phyloP scores from a whole-genome alignment of 2,797 vertebrate genomes.

The Parotocinclus haroldoi region DNA sequence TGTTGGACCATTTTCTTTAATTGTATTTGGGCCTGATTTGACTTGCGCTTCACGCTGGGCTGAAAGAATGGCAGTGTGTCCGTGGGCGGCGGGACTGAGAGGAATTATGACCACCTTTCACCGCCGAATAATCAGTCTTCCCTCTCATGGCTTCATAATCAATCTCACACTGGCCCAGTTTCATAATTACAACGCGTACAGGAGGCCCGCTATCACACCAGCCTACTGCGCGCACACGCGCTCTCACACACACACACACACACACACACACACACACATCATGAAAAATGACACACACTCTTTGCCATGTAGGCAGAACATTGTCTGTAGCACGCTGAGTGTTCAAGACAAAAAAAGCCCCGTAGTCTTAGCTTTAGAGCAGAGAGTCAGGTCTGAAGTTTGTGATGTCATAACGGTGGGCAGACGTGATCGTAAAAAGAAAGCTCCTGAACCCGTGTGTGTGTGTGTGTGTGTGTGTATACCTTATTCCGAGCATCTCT shows the following conservation, averaged over 20 bases:
- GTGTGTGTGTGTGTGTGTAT: too few relatives aligned
- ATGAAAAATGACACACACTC: conserved; percentile 5
- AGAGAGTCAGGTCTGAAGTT: neutral
- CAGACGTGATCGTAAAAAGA: too few relatives aligned
- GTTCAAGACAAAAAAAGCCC: conserved; percentile 16
- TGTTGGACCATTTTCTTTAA: conserved; percentile 45
- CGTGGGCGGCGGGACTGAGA: conserved; percentile 38
- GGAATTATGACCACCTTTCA: conserved; percentile 49
- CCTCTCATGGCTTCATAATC: conserved; percentile 46
- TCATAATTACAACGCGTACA: conserved; percentile 44
- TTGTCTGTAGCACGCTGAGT: conserved; percentile 7
- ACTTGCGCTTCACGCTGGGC: conserved; percentile 48
- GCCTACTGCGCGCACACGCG: neutral
- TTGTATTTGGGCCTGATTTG: conserved; percentile 50
- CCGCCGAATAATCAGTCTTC: conserved; percentile 46
- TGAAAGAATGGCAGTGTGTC: conserved; percentile 42
- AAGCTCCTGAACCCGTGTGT: too few relatives aligned
- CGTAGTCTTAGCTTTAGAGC: conserved; percentile 23
- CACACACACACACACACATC: conserved; percentile 17
- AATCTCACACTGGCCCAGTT: conserved; percentile 50
- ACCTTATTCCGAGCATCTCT: too few relatives aligned
- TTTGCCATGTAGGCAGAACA: conserved; percentile 4
- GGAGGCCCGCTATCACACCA: conserved; percentile 38
- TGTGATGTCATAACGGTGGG: neutral
- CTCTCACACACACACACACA: conserved; percentile 2